Percentiles rank a stretch among this genome's conserved stretches.
phyloP scores from a whole-genome alignment of 2,113 vertebrate genomes.

The Montifringilla adamsi region DNA sequence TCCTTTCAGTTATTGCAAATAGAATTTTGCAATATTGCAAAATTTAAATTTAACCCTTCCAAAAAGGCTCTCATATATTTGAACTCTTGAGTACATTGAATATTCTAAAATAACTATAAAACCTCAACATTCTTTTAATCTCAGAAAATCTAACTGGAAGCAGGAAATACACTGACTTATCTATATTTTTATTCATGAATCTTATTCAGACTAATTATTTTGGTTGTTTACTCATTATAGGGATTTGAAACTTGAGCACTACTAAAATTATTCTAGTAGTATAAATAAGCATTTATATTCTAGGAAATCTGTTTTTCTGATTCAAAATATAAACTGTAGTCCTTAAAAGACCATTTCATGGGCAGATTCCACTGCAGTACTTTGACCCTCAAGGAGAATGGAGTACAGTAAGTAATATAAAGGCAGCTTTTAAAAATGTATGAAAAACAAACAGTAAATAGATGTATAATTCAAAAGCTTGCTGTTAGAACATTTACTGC shows the following conservation, averaged over 20 bases:
- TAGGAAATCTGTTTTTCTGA: not conserved
- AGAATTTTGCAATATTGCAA: not conserved
- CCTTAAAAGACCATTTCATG: not conserved
- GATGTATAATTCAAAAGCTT: not conserved
- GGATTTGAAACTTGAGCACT: not conserved
- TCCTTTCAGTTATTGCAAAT: not conserved
- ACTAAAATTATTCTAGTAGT: not conserved
- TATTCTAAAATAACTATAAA: not conserved
- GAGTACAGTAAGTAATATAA: not conserved
- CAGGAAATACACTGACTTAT: not conserved
- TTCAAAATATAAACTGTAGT: not conserved
- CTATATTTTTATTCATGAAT: not conserved
- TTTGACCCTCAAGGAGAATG: not conserved
- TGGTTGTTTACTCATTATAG: not conserved
- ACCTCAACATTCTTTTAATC: not conserved
- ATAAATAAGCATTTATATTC: not conserved
- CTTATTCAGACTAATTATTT: not conserved
- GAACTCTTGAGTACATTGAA: not conserved
- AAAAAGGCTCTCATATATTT: not conserved
- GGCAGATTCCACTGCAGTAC: not conserved
- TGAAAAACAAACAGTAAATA: not conserved
- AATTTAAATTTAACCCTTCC: not conserved
- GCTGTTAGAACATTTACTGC: not conserved
- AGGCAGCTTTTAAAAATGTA: not conserved
- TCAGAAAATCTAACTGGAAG: not conserved